Evolutionary conservation across 2,888 invertebrate genomes (phyloP).

Genomic region (Amiota mariae): DNA sequence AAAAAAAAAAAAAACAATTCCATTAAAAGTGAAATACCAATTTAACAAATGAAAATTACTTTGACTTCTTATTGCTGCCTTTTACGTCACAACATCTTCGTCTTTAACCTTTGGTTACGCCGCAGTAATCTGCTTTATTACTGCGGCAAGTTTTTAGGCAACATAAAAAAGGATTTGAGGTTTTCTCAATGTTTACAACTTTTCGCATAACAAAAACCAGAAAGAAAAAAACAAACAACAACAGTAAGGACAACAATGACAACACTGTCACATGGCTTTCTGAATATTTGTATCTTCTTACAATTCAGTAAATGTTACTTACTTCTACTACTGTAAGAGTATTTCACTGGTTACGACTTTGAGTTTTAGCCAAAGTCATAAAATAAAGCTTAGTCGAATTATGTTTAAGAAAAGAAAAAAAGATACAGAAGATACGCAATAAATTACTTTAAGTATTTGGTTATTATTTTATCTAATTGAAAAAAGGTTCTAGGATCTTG

Average conservation of each 20-base stretch:
- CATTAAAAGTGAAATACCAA: conserved; percentile 6
- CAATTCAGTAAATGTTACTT: too few species aligned
- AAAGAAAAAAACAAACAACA: background rate
- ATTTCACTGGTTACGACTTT: background rate
- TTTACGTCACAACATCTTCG: conserved; percentile 44
- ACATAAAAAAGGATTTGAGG: conserved; percentile 59
- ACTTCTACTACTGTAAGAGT: too few species aligned
- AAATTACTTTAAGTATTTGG: conserved; percentile 16
- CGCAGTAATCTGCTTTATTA: conserved; percentile 65
- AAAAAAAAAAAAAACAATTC: too few species aligned
- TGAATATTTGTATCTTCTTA: too few species aligned
- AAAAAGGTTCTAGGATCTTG: background rate
- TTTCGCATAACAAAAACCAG: conserved; percentile 55
- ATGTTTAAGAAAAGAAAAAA: conserved; percentile 31
- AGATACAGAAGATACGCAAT: background rate
- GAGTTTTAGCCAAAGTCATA: conserved; percentile 55
- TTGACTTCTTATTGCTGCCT: conserved; percentile 40
- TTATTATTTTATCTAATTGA: conserved; percentile 13
- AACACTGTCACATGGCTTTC: too few species aligned
- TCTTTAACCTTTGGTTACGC: conserved; percentile 47
- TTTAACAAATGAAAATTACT: conserved; percentile 45
- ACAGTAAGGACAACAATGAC: too few species aligned
- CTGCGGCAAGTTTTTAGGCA: conserved; percentile 62
- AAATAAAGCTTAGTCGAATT: conserved; percentile 62
- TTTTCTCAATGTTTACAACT: conserved; percentile 51